Percentiles rank a stretch among this genome's conserved stretches.
These are phyloP conservation scores for Steinernema khuongi DNA, from an alignment of 1,140 invertebrate genomes.

Conservation along the genomic window DNA sequence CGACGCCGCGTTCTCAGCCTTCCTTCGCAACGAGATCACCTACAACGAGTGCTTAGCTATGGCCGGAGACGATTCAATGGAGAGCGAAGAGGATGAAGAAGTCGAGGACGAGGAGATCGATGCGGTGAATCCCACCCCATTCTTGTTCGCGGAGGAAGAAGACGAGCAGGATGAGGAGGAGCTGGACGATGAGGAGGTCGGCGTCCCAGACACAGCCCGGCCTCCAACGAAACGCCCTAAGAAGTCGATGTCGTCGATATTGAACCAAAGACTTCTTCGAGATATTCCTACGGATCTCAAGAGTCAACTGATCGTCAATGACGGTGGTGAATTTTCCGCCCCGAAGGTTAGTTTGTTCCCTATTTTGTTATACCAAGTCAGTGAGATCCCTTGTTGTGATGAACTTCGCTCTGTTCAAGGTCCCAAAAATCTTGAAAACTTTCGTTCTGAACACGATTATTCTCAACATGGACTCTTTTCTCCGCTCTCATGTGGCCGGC, in stretches of 20 bases:
- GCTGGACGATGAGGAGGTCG: neutral
- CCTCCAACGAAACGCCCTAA: neutral
- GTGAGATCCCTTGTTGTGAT: no score
- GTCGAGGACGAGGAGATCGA: slow-evolving; percentile 13
- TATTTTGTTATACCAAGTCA: no score
- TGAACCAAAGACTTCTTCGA: neutral
- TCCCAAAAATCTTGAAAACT: neutral
- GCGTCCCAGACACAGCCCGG: slow-evolving; percentile 1
- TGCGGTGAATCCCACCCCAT: neutral
- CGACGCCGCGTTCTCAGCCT: neutral
- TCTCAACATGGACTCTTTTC: no score
- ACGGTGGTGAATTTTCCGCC: neutral
- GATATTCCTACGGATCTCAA: neutral
- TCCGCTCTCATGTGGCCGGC: no score
- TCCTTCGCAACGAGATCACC: neutral
- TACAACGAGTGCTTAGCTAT: neutral
- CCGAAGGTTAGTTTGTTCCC: neutral
- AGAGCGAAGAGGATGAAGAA: slow-evolving; percentile 18
- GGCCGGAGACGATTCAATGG: neutral
- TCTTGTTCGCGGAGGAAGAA: neutral
- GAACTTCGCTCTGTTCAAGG: no score
- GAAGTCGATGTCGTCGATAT: neutral
- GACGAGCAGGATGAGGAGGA: neutral
- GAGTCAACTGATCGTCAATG: neutral
- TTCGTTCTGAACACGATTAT: neutral